phyloP scores from a whole-genome alignment of 2,888 invertebrate species.

The Agrochola lota region DNA sequence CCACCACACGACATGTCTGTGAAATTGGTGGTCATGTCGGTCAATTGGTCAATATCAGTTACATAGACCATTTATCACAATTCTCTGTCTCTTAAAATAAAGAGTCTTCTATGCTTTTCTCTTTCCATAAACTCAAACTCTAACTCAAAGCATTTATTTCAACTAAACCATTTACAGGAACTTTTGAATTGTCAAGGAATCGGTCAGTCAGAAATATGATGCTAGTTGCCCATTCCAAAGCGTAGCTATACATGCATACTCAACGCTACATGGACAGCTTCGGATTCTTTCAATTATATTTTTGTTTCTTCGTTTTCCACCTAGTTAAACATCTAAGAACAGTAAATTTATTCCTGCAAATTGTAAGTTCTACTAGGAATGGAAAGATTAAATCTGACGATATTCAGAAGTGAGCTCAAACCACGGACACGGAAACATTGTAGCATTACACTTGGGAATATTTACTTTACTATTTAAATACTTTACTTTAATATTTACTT shows the following conservation, averaged over 20 bases:
- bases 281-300: not conserved
- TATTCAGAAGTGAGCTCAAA: constrained; percentile 62
- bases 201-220: too few relatives aligned
- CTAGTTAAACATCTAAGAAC: constrained; percentile 45
- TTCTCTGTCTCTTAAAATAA: not conserved
- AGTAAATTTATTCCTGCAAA: constrained; percentile 36
- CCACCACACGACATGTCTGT: not conserved
- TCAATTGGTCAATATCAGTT: not conserved
- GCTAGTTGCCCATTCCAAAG: too few relatives aligned
- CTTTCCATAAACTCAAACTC: too few relatives aligned
- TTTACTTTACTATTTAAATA: constrained; percentile 50
- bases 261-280: not conserved
- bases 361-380: constrained; percentile 55
- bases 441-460: constrained; percentile 49
- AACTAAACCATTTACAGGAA: too few relatives aligned
- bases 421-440: constrained; percentile 58
- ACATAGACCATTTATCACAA: not conserved
- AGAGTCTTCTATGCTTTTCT: not conserved
- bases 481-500: constrained; percentile 38
- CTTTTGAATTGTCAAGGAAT: too few relatives aligned
- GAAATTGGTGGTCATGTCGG: too few relatives aligned
- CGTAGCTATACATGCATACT: too few relatives aligned
- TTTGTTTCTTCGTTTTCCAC: constrained; percentile 22
- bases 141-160: too few relatives aligned
- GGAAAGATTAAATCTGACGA: constrained; percentile 52